Percentiles rank a stretch among this genome's conserved stretches.
Conservation (phyloP, 2,797 vertebrate genomes). For the Crossoptilon crossoptilon region DNA sequence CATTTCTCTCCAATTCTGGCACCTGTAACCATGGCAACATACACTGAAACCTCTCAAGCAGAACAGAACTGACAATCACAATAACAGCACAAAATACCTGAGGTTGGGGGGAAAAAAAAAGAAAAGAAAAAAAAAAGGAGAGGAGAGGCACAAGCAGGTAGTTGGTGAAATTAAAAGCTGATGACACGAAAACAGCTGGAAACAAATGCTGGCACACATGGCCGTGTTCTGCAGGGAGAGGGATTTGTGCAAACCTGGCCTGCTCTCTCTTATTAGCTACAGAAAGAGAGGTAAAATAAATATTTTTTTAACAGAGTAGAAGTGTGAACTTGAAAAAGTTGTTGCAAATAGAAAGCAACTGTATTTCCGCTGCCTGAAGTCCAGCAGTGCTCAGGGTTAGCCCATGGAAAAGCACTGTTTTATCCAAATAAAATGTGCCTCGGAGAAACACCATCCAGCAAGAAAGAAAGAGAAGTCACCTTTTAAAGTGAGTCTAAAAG, state of each 20-base stretch:
- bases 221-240: constrained; percentile 44
- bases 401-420: background rate
- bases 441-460: constrained; percentile 57
- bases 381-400: background rate
- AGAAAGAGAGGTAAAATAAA: constrained; percentile 43
- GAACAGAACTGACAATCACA: constrained; percentile 83
- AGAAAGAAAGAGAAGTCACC: constrained; percentile 48
- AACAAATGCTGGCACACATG: constrained; percentile 56
- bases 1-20: constrained; percentile 82
- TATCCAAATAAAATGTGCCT: constrained; percentile 62
- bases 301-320: constrained; percentile 23
- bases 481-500: constrained; percentile 73
- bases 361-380: background rate
- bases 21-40: constrained; percentile 81
- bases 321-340: constrained; percentile 61
- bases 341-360: constrained; percentile 49
- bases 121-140: constrained; percentile 41
- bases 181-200: constrained; percentile 82
- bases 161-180: constrained; percentile 83
- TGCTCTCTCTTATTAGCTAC: constrained; percentile 29
- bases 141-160: constrained; percentile 73
- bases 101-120: constrained; percentile 48
- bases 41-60: constrained; percentile 81
- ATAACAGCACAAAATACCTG: constrained; percentile 77
- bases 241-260: constrained; percentile 23